phyloP scores from a whole-genome alignment of 2,113 vertebrate genomes.

The Vimba vimba region DNA sequence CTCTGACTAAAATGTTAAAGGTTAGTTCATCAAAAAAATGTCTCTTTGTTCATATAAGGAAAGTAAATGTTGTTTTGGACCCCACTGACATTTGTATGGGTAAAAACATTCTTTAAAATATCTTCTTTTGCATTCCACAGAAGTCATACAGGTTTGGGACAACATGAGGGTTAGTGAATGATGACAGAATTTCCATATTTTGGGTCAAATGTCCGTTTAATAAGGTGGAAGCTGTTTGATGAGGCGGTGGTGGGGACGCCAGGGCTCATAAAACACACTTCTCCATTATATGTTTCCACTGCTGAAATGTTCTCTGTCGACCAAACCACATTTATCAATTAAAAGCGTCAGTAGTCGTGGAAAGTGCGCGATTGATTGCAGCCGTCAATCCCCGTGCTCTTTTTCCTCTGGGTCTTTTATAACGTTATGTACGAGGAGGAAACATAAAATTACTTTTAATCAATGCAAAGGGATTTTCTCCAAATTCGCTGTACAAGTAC shows the following conservation, averaged over 20 bases:
- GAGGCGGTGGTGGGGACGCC: not conserved
- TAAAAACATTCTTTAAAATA: no score
- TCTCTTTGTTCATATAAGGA: not conserved
- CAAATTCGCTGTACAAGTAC: conserved; percentile 8
- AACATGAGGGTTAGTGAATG: no score
- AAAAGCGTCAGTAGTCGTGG: conserved; percentile 46
- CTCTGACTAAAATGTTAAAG: not conserved
- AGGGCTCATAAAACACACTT: conserved; percentile 46
- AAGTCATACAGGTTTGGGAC: no score
- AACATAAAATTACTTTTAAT: conserved; percentile 55
- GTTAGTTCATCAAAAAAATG: not conserved
- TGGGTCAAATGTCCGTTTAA: not conserved
- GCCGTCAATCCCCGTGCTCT: conserved; percentile 48
- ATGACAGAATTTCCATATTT: no score
- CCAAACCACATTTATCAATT: conserved; percentile 60
- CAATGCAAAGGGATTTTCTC: conserved; percentile 38
- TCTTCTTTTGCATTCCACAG: not conserved
- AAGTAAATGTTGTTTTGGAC: not conserved
- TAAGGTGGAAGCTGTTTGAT: not conserved
- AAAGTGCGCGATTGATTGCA: conserved; percentile 45
- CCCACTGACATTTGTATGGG: no score
- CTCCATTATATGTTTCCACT: conserved; percentile 45
- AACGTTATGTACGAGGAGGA: conserved; percentile 28
- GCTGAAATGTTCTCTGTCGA: not conserved
- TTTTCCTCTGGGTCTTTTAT: conserved; percentile 5